Evolutionary conservation across 2,797 vertebrate species (phyloP).

Genomic region (Mergus octosetaceus): DNA sequence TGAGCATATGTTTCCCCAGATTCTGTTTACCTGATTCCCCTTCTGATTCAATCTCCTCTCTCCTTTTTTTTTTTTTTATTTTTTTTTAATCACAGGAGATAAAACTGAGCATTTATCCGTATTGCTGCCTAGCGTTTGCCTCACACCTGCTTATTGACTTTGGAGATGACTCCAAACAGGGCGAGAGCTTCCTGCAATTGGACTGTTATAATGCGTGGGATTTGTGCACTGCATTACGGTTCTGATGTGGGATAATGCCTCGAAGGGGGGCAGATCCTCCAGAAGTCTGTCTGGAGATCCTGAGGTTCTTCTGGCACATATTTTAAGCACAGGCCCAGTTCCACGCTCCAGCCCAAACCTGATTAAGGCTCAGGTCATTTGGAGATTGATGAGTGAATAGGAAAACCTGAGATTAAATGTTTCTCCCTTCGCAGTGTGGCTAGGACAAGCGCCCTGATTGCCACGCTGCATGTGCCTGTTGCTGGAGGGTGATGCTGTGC

Average conservation of each 20-base stretch:
- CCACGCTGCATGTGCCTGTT: background rate
- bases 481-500: background rate
- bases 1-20: conserved; percentile 42
- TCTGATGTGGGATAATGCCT: background rate
- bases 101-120: conserved; percentile 29
- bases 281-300: background rate
- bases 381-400: background rate
- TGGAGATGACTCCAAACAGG: background rate
- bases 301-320: background rate
- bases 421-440: background rate
- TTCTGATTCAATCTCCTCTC: conserved; percentile 50
- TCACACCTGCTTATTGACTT: conserved; percentile 20
- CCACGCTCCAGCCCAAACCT: background rate
- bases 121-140: background rate
- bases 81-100: background rate
- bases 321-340: background rate
- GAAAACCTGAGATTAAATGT: background rate
- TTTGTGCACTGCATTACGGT: background rate
- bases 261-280: background rate
- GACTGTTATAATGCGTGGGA: background rate
- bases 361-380: background rate
- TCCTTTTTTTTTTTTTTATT: background rate
- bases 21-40: conserved; percentile 52
- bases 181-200: background rate
- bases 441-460: background rate